A percentile compares a stretch with the other conserved stretches of the same genome.
Evolutionary conservation across 2,113 vertebrate genomes (phyloP).

Genomic region (Carlito syrichta): DNA sequence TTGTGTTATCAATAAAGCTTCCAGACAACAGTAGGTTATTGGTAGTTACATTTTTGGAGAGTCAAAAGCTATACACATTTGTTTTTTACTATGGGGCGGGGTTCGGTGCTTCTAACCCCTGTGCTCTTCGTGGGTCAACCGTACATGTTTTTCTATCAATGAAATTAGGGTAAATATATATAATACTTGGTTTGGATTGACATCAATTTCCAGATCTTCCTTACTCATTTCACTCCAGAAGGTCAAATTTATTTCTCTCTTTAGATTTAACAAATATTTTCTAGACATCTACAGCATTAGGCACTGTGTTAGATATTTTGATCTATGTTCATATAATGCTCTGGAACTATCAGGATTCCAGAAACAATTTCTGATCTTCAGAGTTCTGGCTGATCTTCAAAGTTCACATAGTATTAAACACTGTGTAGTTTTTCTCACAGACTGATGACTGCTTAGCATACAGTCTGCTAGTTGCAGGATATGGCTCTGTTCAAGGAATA

Average conservation of each 20-base stretch:
- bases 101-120: too few relatives aligned
- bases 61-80: too few relatives aligned
- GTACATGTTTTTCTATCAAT: background rate
- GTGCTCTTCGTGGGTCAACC: background rate
- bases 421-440: background rate
- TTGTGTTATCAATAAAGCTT: too few relatives aligned
- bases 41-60: too few relatives aligned
- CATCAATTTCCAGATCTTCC: background rate
- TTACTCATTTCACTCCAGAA: background rate
- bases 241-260: background rate
- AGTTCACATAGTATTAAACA: background rate
- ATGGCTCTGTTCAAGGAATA: background rate
- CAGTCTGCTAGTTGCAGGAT: background rate
- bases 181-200: background rate
- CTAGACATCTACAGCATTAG: background rate
- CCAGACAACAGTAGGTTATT: too few relatives aligned
- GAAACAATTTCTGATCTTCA: background rate
- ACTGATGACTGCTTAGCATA: too few relatives aligned
- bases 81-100: too few relatives aligned
- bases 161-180: background rate
- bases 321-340: background rate
- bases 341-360: background rate
- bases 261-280: background rate
- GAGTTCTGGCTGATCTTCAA: background rate
- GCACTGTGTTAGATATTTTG: background rate